These are phyloP conservation scores for Hyposmocoma kahamanoa DNA, from an alignment of 1,140 invertebrate species.

Conservation along the genomic window DNA sequence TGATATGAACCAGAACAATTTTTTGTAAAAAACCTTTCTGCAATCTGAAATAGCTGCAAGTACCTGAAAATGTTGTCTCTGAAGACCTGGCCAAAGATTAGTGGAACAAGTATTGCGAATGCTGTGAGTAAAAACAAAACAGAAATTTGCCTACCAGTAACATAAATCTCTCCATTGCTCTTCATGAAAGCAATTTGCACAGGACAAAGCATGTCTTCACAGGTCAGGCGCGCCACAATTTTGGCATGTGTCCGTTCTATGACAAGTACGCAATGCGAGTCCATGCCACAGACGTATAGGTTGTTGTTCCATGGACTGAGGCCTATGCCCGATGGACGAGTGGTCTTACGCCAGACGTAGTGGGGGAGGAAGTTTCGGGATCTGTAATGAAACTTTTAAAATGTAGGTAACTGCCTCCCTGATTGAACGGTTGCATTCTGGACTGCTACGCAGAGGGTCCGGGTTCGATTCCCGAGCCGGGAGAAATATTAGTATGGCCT, in stretches of 20 bases:
- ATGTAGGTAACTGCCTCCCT: no score
- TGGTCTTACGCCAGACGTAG: conserved; percentile 71
- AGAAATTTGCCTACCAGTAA: conserved; percentile 74
- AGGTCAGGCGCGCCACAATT: conserved; percentile 65
- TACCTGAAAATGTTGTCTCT: no score
- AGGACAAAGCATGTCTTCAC: conserved; percentile 78
- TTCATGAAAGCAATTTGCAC: conserved; percentile 79
- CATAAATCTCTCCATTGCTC: conserved; percentile 76
- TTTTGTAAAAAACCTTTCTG: no score
- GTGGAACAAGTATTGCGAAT: no score
- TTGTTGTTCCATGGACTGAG: conserved; percentile 75
- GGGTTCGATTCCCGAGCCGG: no score
- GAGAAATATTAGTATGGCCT: no score
- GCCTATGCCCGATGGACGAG: conserved; percentile 75
- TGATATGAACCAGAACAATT: no score
- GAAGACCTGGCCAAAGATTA: no score
- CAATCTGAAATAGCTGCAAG: no score
- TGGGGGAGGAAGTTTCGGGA: conserved; percentile 69
- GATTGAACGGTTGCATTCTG: no score
- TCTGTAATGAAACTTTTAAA: conserved; percentile 39
- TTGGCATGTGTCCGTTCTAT: conserved; percentile 74
- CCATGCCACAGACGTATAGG: conserved; percentile 75
- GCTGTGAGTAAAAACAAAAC: no score
- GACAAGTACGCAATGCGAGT: conserved; percentile 74
- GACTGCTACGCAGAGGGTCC: no score